Evolutionary conservation across 1,140 invertebrate genomes (phyloP), one percentile per base, ranked within the genome.

Genomic region (Artemia franciscana): DNA sequence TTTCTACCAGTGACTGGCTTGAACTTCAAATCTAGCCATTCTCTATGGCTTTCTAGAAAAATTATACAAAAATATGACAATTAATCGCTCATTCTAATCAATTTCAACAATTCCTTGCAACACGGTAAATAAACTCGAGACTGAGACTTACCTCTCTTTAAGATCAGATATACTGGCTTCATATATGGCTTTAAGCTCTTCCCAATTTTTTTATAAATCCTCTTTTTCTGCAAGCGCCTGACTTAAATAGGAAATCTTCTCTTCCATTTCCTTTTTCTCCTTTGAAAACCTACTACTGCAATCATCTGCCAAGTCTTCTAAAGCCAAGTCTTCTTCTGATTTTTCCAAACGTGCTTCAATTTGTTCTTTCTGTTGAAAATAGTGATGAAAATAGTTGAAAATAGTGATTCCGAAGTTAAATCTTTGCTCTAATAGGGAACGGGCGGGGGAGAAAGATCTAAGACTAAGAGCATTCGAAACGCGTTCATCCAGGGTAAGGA

Each of bases 311-410:
- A n/a, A n/a, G n/a, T n/a, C n/a, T n/a, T n/a, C n/a, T 5, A 92
- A 72, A 0, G 91, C 91, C 57, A 91, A 72, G 68, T 95, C 91
- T 73, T 98, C 93, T 70, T 98, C 94, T 23, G 94, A 72, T 72
- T 96, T 96, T 73, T 98, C 98, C 0, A 97, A 81, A 73, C 93
- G 93, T 7, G 81, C 82, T 72, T 99, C 95, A 67, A 85, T 84
- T 68, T 93, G 86, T 0, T 94, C 88, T 71, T 95, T 96, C 70
- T 99, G 95, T 15, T 98, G 74, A 71, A 97, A 92, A n/a, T n/a
- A n/a, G n/a, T n/a, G n/a, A n/a, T n/a, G n/a, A n/a, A n/a, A n/a
- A 4, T 98, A n/a, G n/a, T n/a, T n/a, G n/a, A n/a, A n/a, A n/a
- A n/a, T n/a, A n/a, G n/a, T n/a, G n/a, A n/a, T n/a, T n/a, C n/a